These are phyloP conservation scores for Dromiciops gliroides DNA, from an alignment of 2,113 vertebrate species.

Conservation along the genomic window DNA sequence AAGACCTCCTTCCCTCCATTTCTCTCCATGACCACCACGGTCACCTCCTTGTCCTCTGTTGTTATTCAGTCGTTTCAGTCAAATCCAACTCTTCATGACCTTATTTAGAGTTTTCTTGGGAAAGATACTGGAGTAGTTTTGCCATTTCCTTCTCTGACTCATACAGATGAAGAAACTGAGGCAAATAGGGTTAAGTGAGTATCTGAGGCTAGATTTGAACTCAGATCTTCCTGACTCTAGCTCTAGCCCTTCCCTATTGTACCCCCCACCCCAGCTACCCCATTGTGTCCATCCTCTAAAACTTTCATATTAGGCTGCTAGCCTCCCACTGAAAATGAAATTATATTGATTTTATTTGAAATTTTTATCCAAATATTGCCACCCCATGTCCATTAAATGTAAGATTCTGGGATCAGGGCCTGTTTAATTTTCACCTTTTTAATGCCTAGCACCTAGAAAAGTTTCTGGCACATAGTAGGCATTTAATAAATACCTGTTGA, in stretches of 20 bases:
- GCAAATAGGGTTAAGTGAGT: neutral
- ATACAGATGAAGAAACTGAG: neutral
- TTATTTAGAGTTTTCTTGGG: neutral
- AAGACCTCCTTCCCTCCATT: neutral
- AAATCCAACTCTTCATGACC: neutral
- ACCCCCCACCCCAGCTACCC: neutral
- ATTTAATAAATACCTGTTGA: neutral
- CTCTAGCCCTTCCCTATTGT: neutral
- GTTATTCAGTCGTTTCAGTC: too few relatives aligned
- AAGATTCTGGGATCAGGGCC: neutral
- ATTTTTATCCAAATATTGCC: neutral
- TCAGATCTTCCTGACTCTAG: neutral
- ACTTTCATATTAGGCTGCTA: neutral
- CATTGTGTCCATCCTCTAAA: neutral
- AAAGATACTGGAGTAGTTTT: neutral
- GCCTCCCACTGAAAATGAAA: neutral
- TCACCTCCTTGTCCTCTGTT: neutral
- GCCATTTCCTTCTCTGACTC: neutral
- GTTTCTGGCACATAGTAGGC: neutral
- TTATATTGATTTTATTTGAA: neutral
- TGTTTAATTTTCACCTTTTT: neutral
- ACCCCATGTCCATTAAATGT: neutral
- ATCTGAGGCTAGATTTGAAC: too few relatives aligned
- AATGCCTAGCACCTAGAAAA: neutral
- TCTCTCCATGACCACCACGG: neutral